Evolutionary conservation across 2,113 vertebrate species (phyloP), one percentile per base, ranked within the genome.

Genomic region (Indicator indicator): DNA sequence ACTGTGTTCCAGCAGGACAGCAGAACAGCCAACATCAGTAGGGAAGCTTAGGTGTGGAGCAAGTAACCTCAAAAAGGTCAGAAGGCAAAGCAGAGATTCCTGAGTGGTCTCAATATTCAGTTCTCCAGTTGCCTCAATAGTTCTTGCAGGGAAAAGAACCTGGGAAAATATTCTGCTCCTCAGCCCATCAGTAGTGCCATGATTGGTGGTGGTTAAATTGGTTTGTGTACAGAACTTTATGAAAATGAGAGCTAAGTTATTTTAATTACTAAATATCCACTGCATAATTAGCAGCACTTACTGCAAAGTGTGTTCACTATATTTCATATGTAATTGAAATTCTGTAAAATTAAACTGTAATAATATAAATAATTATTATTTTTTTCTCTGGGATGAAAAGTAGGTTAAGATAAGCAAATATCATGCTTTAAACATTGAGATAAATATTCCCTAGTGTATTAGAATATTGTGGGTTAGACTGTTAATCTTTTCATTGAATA

Each of bases 401-500:
- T 96, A 94, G 93, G 90, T 94, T 96, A 96, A 94, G 94, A 97
- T 96, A 97, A 95, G 89, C 89, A 90, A 96, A 96, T 97, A 95
- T 96, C 55, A 94, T 96, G 95, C 96, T 97, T 97, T 96, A 95
- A 97, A 96, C 86, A 96, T 96, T 95, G 75, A 95, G 77, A 91
- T 96, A 96, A 96, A 93, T 88, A 96, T 94, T 97, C 91, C 88
- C 78, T 74, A 76, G 83, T 94, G 79, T 88, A 95, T 95, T 97
- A 96, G 97, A 97, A 97, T 93, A 82, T 60, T 97, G 91, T 96
- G 77, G 63, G 96, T 96, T 96, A 93, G 77, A 78, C 78, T 88
- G 80, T 76, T 97, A 97, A 97, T 97, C 63, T 97, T 97, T 97
- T 96, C 87, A 95, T n/a, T 98, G 87, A 97, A 94, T 97, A 97